Percentiles rank a stretch among this genome's conserved stretches.
These are phyloP conservation scores for Ceratina australensis DNA, from an alignment of 1,140 invertebrate species.

Conservation along the genomic window DNA sequence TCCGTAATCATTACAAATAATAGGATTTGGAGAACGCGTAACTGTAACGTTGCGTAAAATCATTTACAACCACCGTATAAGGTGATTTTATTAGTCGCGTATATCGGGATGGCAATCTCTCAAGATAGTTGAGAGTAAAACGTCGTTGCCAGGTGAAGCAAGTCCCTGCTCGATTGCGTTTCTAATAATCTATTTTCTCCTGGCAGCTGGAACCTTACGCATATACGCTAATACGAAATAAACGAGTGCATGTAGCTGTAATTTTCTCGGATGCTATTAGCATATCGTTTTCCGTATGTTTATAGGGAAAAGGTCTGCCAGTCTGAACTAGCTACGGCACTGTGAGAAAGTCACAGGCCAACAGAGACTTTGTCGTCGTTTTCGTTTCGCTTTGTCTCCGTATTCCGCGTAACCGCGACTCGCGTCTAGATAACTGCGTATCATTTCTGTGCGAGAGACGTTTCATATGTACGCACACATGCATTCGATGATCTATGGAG, in stretches of 20 bases:
- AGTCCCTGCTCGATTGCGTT: not conserved
- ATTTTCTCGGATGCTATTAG: not conserved
- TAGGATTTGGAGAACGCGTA: conserved; percentile 9
- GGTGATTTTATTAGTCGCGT: not conserved
- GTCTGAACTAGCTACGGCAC: conserved; percentile 33
- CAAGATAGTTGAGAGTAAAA: not conserved
- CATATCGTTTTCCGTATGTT: not conserved
- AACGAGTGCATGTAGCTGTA: no score
- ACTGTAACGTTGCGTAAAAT: conserved; percentile 29
- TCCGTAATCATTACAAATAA: not conserved
- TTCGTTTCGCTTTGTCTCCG: conserved; percentile 56
- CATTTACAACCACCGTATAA: not conserved
- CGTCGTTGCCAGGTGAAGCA: not conserved
- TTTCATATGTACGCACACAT: not conserved
- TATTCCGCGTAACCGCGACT: conserved; percentile 14
- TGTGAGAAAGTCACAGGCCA: conserved; percentile 48
- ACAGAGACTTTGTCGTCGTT: conserved; percentile 51
- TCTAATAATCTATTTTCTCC: not conserved
- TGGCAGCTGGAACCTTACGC: not conserved
- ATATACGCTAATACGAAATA: not conserved
- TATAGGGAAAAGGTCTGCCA: not conserved
- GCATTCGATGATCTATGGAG: not conserved
- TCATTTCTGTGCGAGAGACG: conserved; percentile 15
- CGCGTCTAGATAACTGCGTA: conserved; percentile 3
- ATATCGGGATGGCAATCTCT: not conserved